Percentiles rank a stretch among this genome's conserved stretches.
phyloP scores from a whole-genome alignment of 2,797 vertebrate genomes.

The Urophycis tenuis region DNA sequence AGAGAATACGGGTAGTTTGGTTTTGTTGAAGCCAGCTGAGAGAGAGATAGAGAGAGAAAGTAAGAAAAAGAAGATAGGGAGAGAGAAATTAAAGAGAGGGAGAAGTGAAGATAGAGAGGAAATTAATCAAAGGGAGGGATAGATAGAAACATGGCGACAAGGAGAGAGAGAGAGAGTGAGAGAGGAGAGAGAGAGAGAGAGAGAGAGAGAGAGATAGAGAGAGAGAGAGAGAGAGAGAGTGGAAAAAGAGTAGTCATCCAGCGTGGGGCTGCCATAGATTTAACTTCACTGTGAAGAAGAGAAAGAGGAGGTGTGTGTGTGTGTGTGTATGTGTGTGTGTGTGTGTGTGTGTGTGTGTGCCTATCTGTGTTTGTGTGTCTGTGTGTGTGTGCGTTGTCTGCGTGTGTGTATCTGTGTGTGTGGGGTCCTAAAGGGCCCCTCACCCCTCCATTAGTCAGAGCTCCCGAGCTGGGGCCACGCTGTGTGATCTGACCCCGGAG shows the following conservation, averaged over 20 bases:
- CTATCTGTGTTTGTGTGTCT: background rate
- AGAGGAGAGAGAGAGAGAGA: conserved; percentile 10
- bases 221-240: conserved; percentile 31
- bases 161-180: conserved; percentile 21
- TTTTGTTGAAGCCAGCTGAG: conserved; percentile 11
- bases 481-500: background rate
- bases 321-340: conserved; percentile 8
- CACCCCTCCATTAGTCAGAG: conserved; percentile 28
- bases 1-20: conserved; percentile 9
- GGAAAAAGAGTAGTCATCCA: conserved; percentile 60
- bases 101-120: too few species aligned
- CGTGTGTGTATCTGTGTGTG: conserved; percentile 13
- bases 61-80: background rate
- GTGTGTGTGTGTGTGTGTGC: conserved; percentile 13
- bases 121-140: background rate
- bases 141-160: conserved; percentile 6
- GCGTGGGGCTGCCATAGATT: conserved; percentile 67
- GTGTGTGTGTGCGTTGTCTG: conserved; percentile 10
- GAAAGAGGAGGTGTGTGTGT: background rate
- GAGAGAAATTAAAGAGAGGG: background rate
- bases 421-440: conserved; percentile 30
- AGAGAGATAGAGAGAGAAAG: background rate
- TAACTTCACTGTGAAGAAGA: conserved; percentile 50
- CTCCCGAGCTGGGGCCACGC: conserved; percentile 14
- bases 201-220: background rate